phyloP scores from a whole-genome alignment of 2,888 invertebrate species.

The Agriopis leucophaearia region DNA sequence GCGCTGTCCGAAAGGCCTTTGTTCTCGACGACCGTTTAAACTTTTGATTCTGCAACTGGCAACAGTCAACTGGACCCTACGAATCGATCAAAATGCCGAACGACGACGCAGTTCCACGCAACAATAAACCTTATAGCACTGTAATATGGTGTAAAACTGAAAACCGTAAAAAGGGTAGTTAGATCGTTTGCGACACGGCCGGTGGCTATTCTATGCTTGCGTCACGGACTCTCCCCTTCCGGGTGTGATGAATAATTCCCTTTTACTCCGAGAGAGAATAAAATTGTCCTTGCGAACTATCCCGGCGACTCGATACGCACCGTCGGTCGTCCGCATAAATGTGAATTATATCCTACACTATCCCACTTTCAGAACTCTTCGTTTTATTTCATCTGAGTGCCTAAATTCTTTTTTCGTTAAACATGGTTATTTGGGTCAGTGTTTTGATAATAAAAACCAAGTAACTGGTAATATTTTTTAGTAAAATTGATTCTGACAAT shows the following conservation, averaged over 20 bases:
- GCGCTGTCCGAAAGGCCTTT: conserved; percentile 81
- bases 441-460: no score
- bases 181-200: conserved; percentile 59
- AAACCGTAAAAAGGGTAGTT: conserved; percentile 48
- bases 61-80: conserved; percentile 84
- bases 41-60: conserved; percentile 86
- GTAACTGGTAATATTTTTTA: no score
- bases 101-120: conserved; percentile 17
- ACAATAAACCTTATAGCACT: conserved; percentile 51
- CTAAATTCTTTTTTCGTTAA: conserved; percentile 75
- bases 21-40: conserved; percentile 85
- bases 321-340: conserved; percentile 80
- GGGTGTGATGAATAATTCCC: conserved; percentile 87
- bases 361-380: conserved; percentile 79
- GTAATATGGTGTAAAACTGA: conserved; percentile 45
- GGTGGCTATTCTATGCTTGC: conserved; percentile 84
- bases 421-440: no score
- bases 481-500: no score
- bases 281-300: conserved; percentile 84
- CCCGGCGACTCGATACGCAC: conserved; percentile 83
- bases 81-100: conserved; percentile 67
- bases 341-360: conserved; percentile 83
- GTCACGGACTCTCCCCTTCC: conserved; percentile 86
- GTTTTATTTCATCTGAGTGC: conserved; percentile 80
- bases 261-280: conserved; percentile 80